These are phyloP conservation scores for Diploptera punctata DNA, from an alignment of 2,888 invertebrate species.

Conservation along the genomic window DNA sequence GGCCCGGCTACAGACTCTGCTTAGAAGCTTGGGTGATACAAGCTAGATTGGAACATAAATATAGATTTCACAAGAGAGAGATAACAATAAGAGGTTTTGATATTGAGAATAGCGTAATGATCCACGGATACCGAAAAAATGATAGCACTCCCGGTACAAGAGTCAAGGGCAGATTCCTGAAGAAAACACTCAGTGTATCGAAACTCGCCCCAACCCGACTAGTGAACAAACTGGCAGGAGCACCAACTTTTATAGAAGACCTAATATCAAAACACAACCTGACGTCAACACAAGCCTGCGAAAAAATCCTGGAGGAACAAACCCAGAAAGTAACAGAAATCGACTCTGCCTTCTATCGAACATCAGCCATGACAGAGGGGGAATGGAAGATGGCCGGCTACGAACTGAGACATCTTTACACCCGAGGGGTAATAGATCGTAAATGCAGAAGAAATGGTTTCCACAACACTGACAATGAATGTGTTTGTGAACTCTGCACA, in stretches of 20 bases:
- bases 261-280: not conserved
- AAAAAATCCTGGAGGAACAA: constrained; percentile 1
- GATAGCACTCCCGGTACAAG: too few species aligned
- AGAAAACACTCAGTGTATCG: constrained; percentile 3
- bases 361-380: not conserved
- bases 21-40: too few species aligned
- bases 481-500: constrained; percentile 8
- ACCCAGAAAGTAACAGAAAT: constrained; percentile 4
- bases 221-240: not conserved
- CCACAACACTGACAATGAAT: not conserved
- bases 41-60: too few species aligned
- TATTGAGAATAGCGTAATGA: too few species aligned
- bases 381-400: not conserved
- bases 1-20: too few species aligned
- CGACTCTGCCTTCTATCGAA: not conserved
- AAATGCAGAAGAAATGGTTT: constrained; percentile 2
- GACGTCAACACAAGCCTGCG: constrained; percentile 1
- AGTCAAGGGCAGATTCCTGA: not conserved
- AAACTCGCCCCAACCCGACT: not conserved
- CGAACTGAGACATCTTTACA: not conserved
- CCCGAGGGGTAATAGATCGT: not conserved
- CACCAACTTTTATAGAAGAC: constrained; percentile 1
- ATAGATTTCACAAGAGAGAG: too few species aligned
- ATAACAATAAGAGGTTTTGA: too few species aligned
- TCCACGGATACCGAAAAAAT: too few species aligned